Evolutionary conservation across 2,113 vertebrate species (phyloP).

Genomic region (Melanocharis versteri): DNA sequence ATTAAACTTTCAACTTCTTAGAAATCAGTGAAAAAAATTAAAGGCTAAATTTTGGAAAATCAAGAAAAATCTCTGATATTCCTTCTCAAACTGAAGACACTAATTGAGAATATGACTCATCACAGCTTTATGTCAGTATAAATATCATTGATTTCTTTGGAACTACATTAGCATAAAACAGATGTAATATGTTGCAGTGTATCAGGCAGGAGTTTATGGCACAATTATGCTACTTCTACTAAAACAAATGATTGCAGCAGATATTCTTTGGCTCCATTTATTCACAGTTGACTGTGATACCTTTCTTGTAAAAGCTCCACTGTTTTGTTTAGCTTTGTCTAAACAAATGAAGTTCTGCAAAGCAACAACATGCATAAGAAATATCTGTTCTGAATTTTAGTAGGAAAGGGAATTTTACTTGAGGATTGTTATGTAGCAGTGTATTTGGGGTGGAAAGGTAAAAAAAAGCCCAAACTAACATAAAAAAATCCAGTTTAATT

Average conservation of each 20-base stretch:
- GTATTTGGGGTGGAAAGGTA: background rate
- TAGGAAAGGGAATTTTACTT: background rate
- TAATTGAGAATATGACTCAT: constrained; percentile 17
- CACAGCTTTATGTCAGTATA: constrained; percentile 1
- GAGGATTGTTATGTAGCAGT: background rate
- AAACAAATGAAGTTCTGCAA: background rate
- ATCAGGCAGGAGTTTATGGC: constrained; percentile 4
- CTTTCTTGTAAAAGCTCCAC: background rate
- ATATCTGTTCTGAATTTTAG: background rate
- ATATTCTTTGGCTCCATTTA: background rate
- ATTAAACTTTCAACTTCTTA: background rate
- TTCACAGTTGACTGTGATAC: background rate
- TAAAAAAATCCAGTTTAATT: background rate
- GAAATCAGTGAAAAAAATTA: background rate
- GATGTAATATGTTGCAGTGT: background rate
- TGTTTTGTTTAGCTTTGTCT: background rate
- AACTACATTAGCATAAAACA: background rate
- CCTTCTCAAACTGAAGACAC: background rate
- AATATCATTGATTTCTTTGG: constrained; percentile 18
- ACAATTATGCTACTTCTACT: background rate
- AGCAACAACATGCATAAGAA: background rate
- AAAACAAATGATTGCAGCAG: constrained; percentile 16
- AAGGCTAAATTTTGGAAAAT: background rate
- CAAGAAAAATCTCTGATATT: background rate
- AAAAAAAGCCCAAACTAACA: rapidly evolving